A percentile compares a stretch with the other conserved stretches of the same genome.
Evolutionary conservation across 2,113 vertebrate species (phyloP).

Genomic region (Aphyosemion australe): DNA sequence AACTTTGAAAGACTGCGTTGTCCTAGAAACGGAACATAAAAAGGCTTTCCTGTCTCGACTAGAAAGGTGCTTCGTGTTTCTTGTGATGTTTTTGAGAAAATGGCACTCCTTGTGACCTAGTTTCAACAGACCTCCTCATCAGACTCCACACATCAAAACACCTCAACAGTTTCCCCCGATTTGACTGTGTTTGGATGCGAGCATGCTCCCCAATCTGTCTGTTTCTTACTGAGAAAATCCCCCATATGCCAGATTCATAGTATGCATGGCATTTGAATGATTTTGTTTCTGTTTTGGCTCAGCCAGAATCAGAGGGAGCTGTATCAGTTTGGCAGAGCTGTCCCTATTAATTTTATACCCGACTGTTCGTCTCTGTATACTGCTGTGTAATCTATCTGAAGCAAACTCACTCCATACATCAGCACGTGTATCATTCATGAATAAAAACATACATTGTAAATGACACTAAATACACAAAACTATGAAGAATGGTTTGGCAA

Average conservation of each 20-base stretch:
- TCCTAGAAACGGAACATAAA: slow-evolving; percentile 36
- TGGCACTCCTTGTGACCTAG: slow-evolving; percentile 55
- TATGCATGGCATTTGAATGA: slow-evolving; percentile 53
- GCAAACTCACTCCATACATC: slow-evolving; percentile 49
- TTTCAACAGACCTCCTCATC: slow-evolving; percentile 55
- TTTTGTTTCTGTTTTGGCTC: slow-evolving; percentile 14
- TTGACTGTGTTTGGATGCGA: slow-evolving; percentile 34
- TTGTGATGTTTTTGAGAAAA: slow-evolving; percentile 59
- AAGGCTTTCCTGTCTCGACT: slow-evolving; percentile 27
- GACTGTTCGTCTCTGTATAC: slow-evolving; percentile 44
- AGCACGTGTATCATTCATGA: slow-evolving; percentile 71
- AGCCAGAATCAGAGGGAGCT: slow-evolving; percentile 43
- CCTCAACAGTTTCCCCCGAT: slow-evolving; percentile 25
- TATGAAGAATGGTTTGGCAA: slow-evolving; percentile 58
- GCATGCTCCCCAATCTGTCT: slow-evolving; percentile 53
- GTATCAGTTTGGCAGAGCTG: slow-evolving; percentile 47
- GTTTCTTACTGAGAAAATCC: slow-evolving; percentile 55
- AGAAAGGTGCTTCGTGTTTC: slow-evolving; percentile 47
- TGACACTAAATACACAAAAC: slow-evolving; percentile 36
- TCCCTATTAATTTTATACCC: slow-evolving; percentile 47
- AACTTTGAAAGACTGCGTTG: slow-evolving; percentile 17
- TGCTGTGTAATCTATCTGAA: slow-evolving; percentile 58
- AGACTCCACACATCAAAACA: slow-evolving; percentile 54
- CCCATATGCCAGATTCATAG: slow-evolving; percentile 60
- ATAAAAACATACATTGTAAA: slow-evolving; percentile 63